Evolutionary conservation across 2,888 invertebrate species (phyloP).

Genomic region (Meiosimyza platycephala): DNA sequence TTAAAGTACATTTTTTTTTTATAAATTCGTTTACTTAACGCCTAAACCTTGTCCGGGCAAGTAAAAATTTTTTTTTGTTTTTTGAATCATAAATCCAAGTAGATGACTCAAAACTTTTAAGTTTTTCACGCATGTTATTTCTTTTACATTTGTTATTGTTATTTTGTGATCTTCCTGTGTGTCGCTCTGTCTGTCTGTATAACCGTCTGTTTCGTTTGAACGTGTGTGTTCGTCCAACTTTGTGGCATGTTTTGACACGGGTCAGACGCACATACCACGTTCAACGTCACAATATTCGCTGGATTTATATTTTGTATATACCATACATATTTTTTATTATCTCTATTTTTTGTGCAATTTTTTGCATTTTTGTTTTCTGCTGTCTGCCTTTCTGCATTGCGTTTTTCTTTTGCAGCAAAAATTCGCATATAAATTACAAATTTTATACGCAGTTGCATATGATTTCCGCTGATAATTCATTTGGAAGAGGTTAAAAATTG

Average conservation of each 20-base stretch:
- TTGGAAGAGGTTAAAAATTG: not conserved
- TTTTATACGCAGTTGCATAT: constrained; percentile 44
- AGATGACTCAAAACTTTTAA: not conserved
- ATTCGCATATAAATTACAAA: constrained; percentile 54
- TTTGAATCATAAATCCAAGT: too few relatives aligned
- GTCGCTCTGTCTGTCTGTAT: not conserved
- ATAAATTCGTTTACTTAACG: too few relatives aligned
- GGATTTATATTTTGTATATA: constrained; percentile 10
- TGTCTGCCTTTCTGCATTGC: constrained; percentile 4
- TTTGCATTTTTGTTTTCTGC: constrained; percentile 11
- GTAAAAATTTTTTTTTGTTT: too few relatives aligned
- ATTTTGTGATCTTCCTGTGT: constrained; percentile 3
- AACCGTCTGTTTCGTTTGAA: constrained; percentile 11
- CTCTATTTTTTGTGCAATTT: constrained; percentile 2
- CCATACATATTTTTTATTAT: not conserved
- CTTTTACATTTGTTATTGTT: constrained; percentile 10
- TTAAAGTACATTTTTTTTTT: not conserved
- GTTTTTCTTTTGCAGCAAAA: constrained; percentile 33
- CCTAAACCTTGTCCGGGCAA: too few relatives aligned
- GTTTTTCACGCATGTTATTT: constrained; percentile 23
- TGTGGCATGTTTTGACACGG: constrained; percentile 45
- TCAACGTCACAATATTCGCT: constrained; percentile 20
- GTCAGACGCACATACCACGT: constrained; percentile 41
- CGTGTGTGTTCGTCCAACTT: constrained; percentile 2
- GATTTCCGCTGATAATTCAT: constrained; percentile 49